Base-by-base conservation (phyloP, 2,888 invertebrate species). In the Periphyllus acericola region DNA sequence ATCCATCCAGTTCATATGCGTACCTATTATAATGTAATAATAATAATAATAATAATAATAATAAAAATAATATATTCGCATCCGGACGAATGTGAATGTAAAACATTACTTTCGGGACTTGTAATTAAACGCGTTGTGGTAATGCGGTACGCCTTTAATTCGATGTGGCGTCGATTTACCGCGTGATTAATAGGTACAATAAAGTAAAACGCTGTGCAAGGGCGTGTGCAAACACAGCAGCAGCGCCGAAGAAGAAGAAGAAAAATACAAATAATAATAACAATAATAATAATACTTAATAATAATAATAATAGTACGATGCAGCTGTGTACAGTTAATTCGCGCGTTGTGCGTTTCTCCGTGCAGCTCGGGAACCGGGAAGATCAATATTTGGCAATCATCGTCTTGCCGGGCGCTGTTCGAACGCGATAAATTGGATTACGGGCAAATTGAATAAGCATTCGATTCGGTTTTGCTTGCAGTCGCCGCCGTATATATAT, bases 301-400 rank as follows among this genome's bases (percentile, higher is more conserved):
- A 36, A 36, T 36, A 36, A 36, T 36, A 36, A 36, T 36, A 36
- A 36, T 36, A 36, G 25, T 17, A 60, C 60, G 4, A 52, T 21
- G 60, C 21, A 25, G 46, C 46, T 14, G 60, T 25, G 8, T n/a
- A n/a, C n/a, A n/a, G 60, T 60, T 60, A 60, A 60, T 21, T 21
- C 21, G 60, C 21, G 55, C 21, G 21, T 21, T 60, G 19, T 60
- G 60, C 8, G 21, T 25, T 25, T 25, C 60, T 60, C 8, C 5
- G 9, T 9, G 9, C 46, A 19, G 5, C 55, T 21, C 21, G 55
- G 55, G 21, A 55, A 21, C 40, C 40, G n/a, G 46, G 19, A 46
- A 40, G 76, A 76, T 76, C 76, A 46, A 76, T 76, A 29, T 76
- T 76, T 29, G 46, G 46, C 46, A 76, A 76, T 76, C 40, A 46